Conservation (phyloP, 2,888 invertebrate genomes). For the Tanypteryx hageni region DNA sequence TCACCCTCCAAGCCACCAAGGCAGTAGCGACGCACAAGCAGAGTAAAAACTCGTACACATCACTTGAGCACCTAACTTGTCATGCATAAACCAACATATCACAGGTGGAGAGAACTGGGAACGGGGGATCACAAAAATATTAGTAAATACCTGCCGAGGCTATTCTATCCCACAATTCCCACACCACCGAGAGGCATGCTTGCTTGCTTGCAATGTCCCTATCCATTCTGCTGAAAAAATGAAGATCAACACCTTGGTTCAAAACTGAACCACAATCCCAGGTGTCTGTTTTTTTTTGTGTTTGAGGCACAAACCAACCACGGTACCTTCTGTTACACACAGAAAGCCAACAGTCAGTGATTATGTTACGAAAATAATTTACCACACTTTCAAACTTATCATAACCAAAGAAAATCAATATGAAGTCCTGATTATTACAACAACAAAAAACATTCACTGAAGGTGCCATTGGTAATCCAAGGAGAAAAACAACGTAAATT, state of each 20-base stretch:
- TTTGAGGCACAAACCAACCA: conserved; percentile 53
- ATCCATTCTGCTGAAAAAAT: conserved; percentile 34
- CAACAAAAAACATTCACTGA: background rate
- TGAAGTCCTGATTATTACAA: background rate
- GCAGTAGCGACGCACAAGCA: conserved; percentile 55
- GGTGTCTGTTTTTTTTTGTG: background rate
- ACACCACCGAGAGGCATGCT: conserved; percentile 60
- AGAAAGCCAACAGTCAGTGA: conserved; percentile 31
- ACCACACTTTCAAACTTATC: background rate
- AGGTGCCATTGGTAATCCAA: background rate
- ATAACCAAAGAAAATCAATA: conserved; percentile 24
- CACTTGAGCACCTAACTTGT: conserved; percentile 63
- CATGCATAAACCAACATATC: conserved; percentile 63
- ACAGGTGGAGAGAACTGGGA: conserved; percentile 57
- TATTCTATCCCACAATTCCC: conserved; percentile 52
- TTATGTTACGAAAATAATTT: conserved; percentile 29
- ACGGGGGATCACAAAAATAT: conserved; percentile 60
- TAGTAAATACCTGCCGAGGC: conserved; percentile 59
- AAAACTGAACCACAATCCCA: conserved; percentile 17
- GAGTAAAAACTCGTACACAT: conserved; percentile 58
- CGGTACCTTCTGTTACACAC: background rate
- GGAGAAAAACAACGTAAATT: background rate
- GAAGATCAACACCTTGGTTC: conserved; percentile 46
- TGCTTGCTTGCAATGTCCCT: conserved; percentile 51
- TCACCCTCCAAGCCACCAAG: conserved; percentile 55